Percentiles rank a stretch among this genome's conserved stretches.
phyloP scores from a whole-genome alignment of 2,888 invertebrate species.

The Ditylenchus weischeri region DNA sequence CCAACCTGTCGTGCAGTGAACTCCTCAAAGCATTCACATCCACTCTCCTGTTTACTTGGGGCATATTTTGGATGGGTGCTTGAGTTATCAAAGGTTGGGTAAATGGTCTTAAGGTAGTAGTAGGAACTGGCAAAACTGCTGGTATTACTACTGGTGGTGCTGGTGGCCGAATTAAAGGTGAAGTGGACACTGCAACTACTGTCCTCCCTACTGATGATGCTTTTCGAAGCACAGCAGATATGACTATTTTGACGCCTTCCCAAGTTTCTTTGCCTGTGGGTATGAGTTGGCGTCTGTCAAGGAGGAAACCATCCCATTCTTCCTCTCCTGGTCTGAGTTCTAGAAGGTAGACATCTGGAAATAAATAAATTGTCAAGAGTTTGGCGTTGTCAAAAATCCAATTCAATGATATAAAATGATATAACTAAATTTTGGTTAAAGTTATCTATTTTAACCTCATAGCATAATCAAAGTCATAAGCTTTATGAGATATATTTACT shows the following conservation, averaged over 20 bases:
- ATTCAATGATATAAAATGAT: no score
- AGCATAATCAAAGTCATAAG: no score
- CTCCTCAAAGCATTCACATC: slow-evolving; percentile 16
- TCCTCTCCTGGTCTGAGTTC: slow-evolving; percentile 58
- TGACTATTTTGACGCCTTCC: slow-evolving; percentile 56
- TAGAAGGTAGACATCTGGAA: slow-evolving; percentile 49
- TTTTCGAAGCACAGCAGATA: slow-evolving; percentile 43
- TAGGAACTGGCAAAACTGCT: not conserved
- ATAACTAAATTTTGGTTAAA: no score
- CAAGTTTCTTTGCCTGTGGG: slow-evolving; percentile 57
- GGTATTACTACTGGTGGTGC: not conserved
- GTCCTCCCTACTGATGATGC: not conserved
- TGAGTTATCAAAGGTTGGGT: slow-evolving; percentile 21
- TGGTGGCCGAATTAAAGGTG: slow-evolving; percentile 9
- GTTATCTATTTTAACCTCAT: no score
- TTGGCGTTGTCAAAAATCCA: no score
- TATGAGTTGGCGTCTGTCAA: slow-evolving; percentile 54
- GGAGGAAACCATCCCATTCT: slow-evolving; percentile 55
- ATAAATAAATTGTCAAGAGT: no score
- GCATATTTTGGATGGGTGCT: slow-evolving; percentile 7
- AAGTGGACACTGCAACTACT: not conserved
- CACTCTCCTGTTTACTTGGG: slow-evolving; percentile 7
- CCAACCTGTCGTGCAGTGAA: slow-evolving; percentile 27
- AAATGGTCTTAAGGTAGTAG: slow-evolving; percentile 15
- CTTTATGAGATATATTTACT: no score